These are phyloP conservation scores for Halictus rubicundus DNA, from an alignment of 1,140 invertebrate species.

Conservation along the genomic window DNA sequence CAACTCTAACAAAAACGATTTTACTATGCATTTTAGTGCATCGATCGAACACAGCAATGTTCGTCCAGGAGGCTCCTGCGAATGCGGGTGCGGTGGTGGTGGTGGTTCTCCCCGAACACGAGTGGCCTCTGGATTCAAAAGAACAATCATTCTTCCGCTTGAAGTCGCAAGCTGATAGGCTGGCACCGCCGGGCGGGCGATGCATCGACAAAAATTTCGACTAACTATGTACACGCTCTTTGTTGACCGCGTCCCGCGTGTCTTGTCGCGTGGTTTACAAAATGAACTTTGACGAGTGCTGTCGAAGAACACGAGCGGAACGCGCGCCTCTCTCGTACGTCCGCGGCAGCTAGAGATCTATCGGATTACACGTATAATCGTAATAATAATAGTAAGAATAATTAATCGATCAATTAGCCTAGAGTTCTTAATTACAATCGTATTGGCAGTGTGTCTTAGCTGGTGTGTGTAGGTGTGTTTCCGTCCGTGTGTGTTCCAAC, in stretches of 20 bases:
- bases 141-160: constrained; percentile 23
- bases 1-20: no score
- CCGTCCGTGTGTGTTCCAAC: constrained; percentile 35
- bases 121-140: constrained; percentile 15
- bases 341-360: constrained; percentile 64
- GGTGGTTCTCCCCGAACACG: constrained; percentile 4
- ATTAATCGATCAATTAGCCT: constrained; percentile 64
- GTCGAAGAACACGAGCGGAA: constrained; percentile 1
- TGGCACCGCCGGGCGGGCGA: background rate
- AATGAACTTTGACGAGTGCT: no score
- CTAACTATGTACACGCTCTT: constrained; percentile 60
- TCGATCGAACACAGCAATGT: no score
- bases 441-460: constrained; percentile 80
- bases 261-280: no score
- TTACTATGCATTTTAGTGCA: no score
- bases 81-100: no score
- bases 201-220: constrained; percentile 57
- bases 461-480: constrained; percentile 72
- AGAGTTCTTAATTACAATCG: constrained; percentile 75
- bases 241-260: background rate
- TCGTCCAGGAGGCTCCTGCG: no score
- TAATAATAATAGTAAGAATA: constrained; percentile 66
- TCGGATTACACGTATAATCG: constrained; percentile 58
- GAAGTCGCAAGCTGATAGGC: constrained; percentile 28
- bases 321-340: background rate